These are phyloP conservation scores for Ciconia nigra DNA, from an alignment of 2,797 vertebrate species.

Conservation along the genomic window DNA sequence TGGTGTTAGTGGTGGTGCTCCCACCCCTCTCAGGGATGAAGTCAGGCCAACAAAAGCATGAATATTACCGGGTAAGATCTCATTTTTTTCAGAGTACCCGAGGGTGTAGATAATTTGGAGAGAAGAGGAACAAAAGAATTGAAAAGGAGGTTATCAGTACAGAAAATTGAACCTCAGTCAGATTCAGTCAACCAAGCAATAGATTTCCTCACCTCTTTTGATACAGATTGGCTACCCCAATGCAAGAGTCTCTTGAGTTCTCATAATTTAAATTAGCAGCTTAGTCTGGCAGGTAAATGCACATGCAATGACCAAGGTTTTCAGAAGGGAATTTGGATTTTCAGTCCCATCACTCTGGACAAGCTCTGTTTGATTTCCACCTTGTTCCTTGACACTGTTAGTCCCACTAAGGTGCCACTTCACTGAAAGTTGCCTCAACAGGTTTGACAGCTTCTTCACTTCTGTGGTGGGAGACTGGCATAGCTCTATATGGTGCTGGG, in stretches of 20 bases:
- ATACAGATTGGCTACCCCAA: neutral
- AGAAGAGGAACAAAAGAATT: slow-evolving; percentile 51
- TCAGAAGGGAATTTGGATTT: neutral
- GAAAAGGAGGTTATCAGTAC: slow-evolving; percentile 13
- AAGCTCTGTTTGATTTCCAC: neutral
- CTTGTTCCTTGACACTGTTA: neutral
- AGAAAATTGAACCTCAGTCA: slow-evolving; percentile 40
- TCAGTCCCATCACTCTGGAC: neutral
- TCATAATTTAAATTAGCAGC: slow-evolving; percentile 5
- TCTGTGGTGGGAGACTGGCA: neutral
- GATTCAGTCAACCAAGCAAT: slow-evolving; percentile 44
- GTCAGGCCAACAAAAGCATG: neutral
- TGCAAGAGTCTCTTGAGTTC: neutral
- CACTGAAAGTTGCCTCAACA: neutral
- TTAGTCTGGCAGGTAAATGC: neutral
- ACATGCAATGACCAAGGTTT: neutral
- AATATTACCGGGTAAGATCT: neutral
- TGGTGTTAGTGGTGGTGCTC: neutral
- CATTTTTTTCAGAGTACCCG: neutral
- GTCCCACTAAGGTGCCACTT: neutral
- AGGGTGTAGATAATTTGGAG: slow-evolving; percentile 35
- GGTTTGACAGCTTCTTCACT: neutral
- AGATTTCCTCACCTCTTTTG: slow-evolving; percentile 12
- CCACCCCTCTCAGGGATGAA: neutral
- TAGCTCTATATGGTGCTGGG: neutral